These are phyloP conservation scores for Micrasema longulum DNA, from an alignment of 1,140 invertebrate genomes.

Conservation along the genomic window DNA sequence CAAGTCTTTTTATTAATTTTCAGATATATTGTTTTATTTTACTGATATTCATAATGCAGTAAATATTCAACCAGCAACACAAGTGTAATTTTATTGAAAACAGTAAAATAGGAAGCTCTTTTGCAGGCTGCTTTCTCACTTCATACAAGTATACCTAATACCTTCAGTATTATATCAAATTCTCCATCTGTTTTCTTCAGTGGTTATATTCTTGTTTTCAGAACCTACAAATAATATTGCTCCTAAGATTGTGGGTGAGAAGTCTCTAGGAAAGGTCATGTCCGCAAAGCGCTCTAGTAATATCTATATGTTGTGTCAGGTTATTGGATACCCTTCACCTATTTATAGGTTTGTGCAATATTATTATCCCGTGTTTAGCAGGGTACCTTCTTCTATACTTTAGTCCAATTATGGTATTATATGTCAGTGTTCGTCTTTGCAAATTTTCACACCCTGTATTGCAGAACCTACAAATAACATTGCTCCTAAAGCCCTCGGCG, in stretches of 20 bases:
- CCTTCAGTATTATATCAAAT: too few species aligned
- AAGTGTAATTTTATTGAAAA: too few species aligned
- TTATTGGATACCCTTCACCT: slow-evolving; percentile 71
- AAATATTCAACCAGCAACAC: too few species aligned
- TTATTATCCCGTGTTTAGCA: slow-evolving; percentile 1
- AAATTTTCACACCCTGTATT: slow-evolving; percentile 19
- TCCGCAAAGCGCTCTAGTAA: slow-evolving; percentile 27
- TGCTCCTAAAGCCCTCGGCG: slow-evolving; percentile 70
- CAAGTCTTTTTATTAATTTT: slow-evolving; percentile 57
- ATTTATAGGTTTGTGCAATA: slow-evolving; percentile 66
- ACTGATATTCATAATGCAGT: too few species aligned
- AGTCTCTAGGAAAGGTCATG: slow-evolving; percentile 60
- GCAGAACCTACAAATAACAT: slow-evolving; percentile 70
- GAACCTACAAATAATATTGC: slow-evolving; percentile 69
- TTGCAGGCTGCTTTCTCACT: too few species aligned
- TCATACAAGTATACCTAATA: too few species aligned
- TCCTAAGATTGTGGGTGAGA: slow-evolving; percentile 66
- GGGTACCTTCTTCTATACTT: slow-evolving; percentile 28
- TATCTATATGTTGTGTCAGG: slow-evolving; percentile 69
- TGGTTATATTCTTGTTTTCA: slow-evolving; percentile 57
- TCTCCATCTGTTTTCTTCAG: too few species aligned
- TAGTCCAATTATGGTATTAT: neutral
- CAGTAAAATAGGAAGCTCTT: too few species aligned
- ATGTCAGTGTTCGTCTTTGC: neutral
- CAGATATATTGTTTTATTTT: too few species aligned